Evolutionary conservation across 2,888 invertebrate genomes (phyloP).

Genomic region (Magallana nippona): DNA sequence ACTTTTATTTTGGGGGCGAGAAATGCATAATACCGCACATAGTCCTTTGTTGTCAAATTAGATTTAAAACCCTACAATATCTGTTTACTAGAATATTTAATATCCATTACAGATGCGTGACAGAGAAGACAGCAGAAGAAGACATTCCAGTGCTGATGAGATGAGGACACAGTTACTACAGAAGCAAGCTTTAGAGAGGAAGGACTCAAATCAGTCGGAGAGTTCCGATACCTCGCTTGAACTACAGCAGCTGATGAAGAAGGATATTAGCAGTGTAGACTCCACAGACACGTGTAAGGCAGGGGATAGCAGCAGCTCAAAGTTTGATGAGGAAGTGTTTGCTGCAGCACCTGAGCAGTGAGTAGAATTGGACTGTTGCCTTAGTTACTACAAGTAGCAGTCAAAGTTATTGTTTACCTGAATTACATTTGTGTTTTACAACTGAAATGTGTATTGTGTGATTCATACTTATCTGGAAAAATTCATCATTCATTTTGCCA

Average conservation of each 20-base stretch:
- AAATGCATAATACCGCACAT: too few species aligned
- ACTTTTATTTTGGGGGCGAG: too few species aligned
- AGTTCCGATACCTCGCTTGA: constrained; percentile 75
- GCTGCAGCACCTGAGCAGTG: constrained; percentile 68
- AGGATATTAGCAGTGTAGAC: constrained; percentile 55
- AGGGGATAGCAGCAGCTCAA: constrained; percentile 40
- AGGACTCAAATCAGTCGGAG: constrained; percentile 76
- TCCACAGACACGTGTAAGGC: constrained; percentile 43
- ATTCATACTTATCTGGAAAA: not conserved
- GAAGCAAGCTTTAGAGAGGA: constrained; percentile 71
- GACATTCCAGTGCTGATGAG: constrained; percentile 75
- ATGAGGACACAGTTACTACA: constrained; percentile 70
- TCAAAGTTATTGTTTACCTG: not conserved
- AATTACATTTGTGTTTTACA: not conserved
- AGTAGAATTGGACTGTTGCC: not conserved
- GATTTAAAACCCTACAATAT: too few species aligned
- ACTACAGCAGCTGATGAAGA: constrained; percentile 63
- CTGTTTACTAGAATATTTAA: not conserved
- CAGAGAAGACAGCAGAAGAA: constrained; percentile 56
- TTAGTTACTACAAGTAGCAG: too few species aligned
- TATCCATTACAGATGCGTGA: constrained; percentile 36
- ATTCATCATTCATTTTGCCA: not conserved
- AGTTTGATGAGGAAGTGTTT: constrained; percentile 71
- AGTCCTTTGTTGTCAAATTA: too few species aligned
- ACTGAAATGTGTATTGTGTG: not conserved